These are phyloP conservation scores for Bagarius yarrelli DNA, from an alignment of 2,113 vertebrate genomes.

Conservation along the genomic window DNA sequence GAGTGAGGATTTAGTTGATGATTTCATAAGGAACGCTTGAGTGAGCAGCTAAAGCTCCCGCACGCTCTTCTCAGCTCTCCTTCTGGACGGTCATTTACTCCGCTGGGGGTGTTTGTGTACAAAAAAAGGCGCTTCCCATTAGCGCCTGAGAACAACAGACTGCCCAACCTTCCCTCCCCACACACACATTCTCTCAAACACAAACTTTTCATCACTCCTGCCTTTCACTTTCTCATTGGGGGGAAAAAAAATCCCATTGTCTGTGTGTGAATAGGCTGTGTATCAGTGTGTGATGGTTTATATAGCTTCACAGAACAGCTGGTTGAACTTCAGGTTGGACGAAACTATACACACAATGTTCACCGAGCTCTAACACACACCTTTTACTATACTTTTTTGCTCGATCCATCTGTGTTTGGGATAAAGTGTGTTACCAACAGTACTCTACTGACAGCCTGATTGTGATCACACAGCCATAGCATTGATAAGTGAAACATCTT, in stretches of 20 bases:
- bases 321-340: conserved; percentile 9
- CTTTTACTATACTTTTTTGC: background rate
- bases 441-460: background rate
- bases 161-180: conserved; percentile 23
- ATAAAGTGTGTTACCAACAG: background rate
- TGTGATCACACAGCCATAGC: background rate
- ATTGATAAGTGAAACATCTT: background rate
- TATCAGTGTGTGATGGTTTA: conserved; percentile 36
- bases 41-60: conserved; percentile 58
- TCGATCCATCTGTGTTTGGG: background rate
- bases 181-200: conserved; percentile 24
- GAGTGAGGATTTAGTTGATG: conserved; percentile 67
- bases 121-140: conserved; percentile 42
- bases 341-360: background rate
- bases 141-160: conserved; percentile 37
- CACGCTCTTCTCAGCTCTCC: conserved; percentile 20
- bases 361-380: background rate
- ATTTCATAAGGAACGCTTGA: conserved; percentile 68
- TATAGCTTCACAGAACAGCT: conserved; percentile 30
- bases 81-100: conserved; percentile 55
- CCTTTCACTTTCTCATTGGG: conserved; percentile 5
- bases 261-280: conserved; percentile 30
- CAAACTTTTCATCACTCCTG: conserved; percentile 23
- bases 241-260: conserved; percentile 14
- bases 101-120: conserved; percentile 43